These are phyloP conservation scores for Hypolimnas misippus DNA, from an alignment of 2,888 invertebrate genomes.

Conservation along the genomic window DNA sequence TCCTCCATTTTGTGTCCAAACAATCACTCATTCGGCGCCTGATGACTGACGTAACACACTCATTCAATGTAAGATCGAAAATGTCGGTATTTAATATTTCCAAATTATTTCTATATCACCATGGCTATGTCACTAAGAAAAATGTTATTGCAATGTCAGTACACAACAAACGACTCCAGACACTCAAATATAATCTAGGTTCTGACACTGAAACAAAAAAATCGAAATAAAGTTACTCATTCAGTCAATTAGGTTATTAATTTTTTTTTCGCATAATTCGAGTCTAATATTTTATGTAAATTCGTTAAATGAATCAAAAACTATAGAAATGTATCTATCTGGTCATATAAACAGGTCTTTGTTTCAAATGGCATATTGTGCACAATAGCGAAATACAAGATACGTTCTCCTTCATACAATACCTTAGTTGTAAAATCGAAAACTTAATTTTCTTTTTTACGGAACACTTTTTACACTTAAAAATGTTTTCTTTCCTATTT, in stretches of 20 bases:
- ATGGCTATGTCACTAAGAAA: slow-evolving; percentile 46
- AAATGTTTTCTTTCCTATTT: slow-evolving; percentile 34
- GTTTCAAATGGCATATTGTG: slow-evolving; percentile 55
- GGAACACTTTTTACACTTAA: slow-evolving; percentile 46
- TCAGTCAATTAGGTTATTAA: slow-evolving; percentile 69
- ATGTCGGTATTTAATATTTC: slow-evolving; percentile 44
- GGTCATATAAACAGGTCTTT: slow-evolving; percentile 14
- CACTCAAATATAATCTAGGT: slow-evolving; percentile 50
- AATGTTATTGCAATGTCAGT: slow-evolving; percentile 50
- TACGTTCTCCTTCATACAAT: slow-evolving; percentile 53
- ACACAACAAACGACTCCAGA: slow-evolving; percentile 50
- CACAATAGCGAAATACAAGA: slow-evolving; percentile 56
- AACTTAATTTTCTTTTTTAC: slow-evolving; percentile 76
- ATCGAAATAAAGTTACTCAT: slow-evolving; percentile 77
- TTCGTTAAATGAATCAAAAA: slow-evolving; percentile 59
- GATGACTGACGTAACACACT: slow-evolving; percentile 54
- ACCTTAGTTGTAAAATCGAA: slow-evolving; percentile 57
- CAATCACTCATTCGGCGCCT: slow-evolving; percentile 42
- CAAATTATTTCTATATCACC: slow-evolving; percentile 43
- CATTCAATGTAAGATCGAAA: slow-evolving; percentile 47
- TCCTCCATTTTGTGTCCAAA: slow-evolving; percentile 64
- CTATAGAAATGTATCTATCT: slow-evolving; percentile 35
- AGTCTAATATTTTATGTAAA: slow-evolving; percentile 33
- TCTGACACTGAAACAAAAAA: slow-evolving; percentile 75
- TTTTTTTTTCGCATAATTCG: slow-evolving; percentile 56